Base-by-base conservation (phyloP, 2,113 vertebrate species). In the Barbus barbus region DNA sequence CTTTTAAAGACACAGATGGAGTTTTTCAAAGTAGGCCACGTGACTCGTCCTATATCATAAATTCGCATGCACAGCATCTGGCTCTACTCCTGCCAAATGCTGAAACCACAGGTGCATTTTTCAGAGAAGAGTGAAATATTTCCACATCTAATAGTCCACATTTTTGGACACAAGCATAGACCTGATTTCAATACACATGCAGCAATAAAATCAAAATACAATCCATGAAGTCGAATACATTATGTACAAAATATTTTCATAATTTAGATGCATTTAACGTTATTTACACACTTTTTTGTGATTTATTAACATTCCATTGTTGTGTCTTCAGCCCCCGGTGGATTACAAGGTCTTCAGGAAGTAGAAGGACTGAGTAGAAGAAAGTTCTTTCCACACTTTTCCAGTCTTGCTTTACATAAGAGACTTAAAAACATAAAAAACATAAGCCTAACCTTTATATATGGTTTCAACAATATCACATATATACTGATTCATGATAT, bases 1-100 rank as follows among this genome's bases (percentile, higher is more conserved):
- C 61, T 69, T 84, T 78, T 84, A 83, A 44, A 80, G 24, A 61
- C 53, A 84, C 82, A 86, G 77, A 73, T 80, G 82, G 61, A 67
- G 20, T 20, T 74, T 86, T 86, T 76, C 69, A 69, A 58, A 46
- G 56, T 79, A 14, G 38, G 36, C 65, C 60, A 79, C 28, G 36
- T 79, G 71, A 73, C 53, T 46, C 33, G 61, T 83, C 44, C 60
- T 72, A 73, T 41, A 65, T 85, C 69, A 65, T 78, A 74, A 85
- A 74, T 69, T 74, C 48, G 20, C 36, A 83, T 28, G 31, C 58
- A 46, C 31, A 78, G 72, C 78, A 67, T 48, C 48, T 75, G 69
- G 41, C 78, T 75, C 78, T 22, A 31, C 44, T 48, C 48, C 61
- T 75, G 73, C 56, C 69, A 85, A 65, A 85, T 53, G 38, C 46